These are phyloP conservation scores for Nipponacmea schrenckii DNA, from an alignment of 2,888 invertebrate species.

Conservation along the genomic window DNA sequence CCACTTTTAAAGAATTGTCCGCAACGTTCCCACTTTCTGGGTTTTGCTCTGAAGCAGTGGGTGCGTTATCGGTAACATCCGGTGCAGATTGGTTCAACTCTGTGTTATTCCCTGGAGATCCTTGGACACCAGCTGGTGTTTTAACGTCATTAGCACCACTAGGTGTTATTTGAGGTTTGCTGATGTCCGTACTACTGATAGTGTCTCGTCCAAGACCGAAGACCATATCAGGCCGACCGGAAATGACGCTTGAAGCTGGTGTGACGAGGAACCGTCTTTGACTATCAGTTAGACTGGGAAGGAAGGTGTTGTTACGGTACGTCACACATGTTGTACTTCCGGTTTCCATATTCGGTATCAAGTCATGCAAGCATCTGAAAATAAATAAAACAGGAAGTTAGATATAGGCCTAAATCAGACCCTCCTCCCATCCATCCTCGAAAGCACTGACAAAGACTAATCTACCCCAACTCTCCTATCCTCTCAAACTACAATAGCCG, in stretches of 20 bases:
- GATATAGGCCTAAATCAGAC: no score
- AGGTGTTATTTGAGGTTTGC: no score
- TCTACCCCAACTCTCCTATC: no score
- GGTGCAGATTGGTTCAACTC: not conserved
- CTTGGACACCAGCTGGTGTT: not conserved
- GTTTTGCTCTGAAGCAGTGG: no score
- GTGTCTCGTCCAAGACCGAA: not conserved
- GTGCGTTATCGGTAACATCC: not conserved
- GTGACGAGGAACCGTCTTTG: not conserved
- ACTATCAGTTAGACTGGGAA: not conserved
- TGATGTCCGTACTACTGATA: not conserved
- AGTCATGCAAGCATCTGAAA: no score
- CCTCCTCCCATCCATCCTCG: no score
- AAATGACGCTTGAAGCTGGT: not conserved
- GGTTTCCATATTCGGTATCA: not conserved
- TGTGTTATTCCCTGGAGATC: not conserved
- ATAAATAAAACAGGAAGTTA: no score
- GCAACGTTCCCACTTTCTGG: not conserved
- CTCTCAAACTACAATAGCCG: no score
- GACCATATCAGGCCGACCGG: not conserved
- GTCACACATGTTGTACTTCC: not conserved
- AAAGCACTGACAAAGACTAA: no score
- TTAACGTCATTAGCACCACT: not conserved
- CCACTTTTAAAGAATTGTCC: not conserved
- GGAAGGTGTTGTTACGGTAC: not conserved